These are phyloP conservation scores for Pampusana beccarii DNA, from an alignment of 2,113 vertebrate species.

Conservation along the genomic window DNA sequence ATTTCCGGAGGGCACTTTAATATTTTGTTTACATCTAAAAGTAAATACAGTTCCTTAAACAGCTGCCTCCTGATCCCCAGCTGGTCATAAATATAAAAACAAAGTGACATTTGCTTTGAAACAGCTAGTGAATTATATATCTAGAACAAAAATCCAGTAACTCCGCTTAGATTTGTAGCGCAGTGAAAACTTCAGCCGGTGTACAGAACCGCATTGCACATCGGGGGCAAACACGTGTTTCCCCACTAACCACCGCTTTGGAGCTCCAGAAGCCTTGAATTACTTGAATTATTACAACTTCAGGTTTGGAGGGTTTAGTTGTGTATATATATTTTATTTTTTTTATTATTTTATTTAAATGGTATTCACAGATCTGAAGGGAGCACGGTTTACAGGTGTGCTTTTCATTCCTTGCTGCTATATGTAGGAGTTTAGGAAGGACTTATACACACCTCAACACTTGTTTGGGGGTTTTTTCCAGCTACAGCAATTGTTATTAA, in stretches of 20 bases:
- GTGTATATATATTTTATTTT: accelerated
- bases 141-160: background rate
- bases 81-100: background rate
- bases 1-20: conserved; percentile 43
- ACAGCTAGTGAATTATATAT: conserved; percentile 9
- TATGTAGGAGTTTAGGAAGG: background rate
- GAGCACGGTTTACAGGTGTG: background rate
- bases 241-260: background rate
- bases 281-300: background rate
- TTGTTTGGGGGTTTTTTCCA: background rate
- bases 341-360: background rate
- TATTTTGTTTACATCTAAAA: conserved; percentile 52
- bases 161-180: background rate
- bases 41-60: conserved; percentile 41
- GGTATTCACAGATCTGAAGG: background rate
- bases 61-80: conserved; percentile 23
- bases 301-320: background rate
- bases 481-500: background rate
- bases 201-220: accelerated
- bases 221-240: background rate
- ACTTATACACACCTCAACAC: background rate
- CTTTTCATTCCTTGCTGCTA: background rate
- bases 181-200: background rate
- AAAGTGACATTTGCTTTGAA: background rate
- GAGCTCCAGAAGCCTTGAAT: no score